phyloP scores from a whole-genome alignment of 2,888 invertebrate species.

The Eurois occulta region DNA sequence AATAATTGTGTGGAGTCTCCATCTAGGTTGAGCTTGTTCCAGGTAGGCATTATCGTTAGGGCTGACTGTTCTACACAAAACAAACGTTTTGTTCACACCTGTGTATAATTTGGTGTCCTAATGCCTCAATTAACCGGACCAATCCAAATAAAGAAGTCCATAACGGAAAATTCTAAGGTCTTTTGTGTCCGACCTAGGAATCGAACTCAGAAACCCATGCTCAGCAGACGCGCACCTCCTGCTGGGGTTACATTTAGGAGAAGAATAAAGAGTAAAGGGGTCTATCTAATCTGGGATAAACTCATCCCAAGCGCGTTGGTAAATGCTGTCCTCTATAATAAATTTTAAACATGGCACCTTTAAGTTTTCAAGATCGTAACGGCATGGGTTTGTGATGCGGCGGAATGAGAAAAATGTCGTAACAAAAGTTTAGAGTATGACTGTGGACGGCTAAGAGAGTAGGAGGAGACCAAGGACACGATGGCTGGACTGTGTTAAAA shows the following conservation, averaged over 20 bases:
- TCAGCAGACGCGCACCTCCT: not conserved
- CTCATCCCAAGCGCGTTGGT: not conserved
- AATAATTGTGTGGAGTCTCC: slow-evolving; percentile 25
- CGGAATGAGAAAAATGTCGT: not conserved
- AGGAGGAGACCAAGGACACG: not conserved
- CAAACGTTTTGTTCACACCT: not conserved
- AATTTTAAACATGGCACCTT: not conserved
- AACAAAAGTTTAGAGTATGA: not conserved
- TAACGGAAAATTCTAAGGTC: not conserved
- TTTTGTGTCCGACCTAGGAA: not conserved
- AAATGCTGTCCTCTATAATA: not conserved
- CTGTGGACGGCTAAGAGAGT: not conserved
- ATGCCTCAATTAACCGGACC: not conserved
- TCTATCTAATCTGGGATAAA: no score
- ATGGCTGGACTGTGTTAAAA: not conserved
- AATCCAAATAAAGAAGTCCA: no score
- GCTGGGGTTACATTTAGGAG: not conserved
- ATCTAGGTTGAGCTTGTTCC: not conserved
- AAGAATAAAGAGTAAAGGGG: not conserved
- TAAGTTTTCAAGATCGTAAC: not conserved
- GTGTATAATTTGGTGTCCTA: not conserved
- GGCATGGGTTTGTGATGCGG: not conserved
- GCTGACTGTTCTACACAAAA: not conserved
- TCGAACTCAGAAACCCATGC: not conserved
- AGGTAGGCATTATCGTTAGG: not conserved